Conservation (phyloP, 2,888 invertebrate genomes). For the Amiota minor region DNA sequence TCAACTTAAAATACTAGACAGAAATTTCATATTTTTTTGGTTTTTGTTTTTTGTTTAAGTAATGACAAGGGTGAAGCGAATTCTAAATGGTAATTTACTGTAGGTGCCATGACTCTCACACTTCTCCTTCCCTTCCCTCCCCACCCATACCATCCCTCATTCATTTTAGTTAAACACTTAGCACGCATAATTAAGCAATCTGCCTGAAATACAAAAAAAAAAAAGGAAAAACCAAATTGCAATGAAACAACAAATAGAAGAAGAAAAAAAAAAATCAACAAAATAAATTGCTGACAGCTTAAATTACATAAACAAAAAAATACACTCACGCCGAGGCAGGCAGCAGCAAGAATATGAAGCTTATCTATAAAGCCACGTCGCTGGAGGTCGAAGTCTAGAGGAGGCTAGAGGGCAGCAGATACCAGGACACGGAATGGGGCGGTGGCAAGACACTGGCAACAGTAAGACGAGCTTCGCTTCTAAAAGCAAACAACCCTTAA, state of each 20-base stretch:
- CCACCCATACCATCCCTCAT: neutral
- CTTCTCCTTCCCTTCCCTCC: too few relatives aligned
- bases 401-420: too few relatives aligned
- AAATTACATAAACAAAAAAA: constrained; percentile 25
- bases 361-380: constrained; percentile 10
- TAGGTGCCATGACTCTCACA: too few relatives aligned
- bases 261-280: neutral
- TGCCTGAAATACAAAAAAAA: neutral
- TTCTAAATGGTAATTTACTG: constrained; percentile 13
- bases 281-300: constrained; percentile 58
- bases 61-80: neutral
- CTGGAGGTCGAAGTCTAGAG: too few relatives aligned
- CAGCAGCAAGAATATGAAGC: neutral
- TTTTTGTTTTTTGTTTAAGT: too few relatives aligned
- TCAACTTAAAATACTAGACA: neutral
- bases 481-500: constrained; percentile 55
- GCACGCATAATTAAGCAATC: constrained; percentile 45
- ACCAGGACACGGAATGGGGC: too few relatives aligned
- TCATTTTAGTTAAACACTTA: constrained; percentile 33
- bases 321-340: neutral
- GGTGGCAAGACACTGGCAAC: too few relatives aligned
- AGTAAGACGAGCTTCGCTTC: neutral
- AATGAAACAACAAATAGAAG: too few relatives aligned
- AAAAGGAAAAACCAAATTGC: constrained; percentile 43
- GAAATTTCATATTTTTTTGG: neutral